phyloP scores from a whole-genome alignment of 2,888 invertebrate genomes.

The Nezara viridula region DNA sequence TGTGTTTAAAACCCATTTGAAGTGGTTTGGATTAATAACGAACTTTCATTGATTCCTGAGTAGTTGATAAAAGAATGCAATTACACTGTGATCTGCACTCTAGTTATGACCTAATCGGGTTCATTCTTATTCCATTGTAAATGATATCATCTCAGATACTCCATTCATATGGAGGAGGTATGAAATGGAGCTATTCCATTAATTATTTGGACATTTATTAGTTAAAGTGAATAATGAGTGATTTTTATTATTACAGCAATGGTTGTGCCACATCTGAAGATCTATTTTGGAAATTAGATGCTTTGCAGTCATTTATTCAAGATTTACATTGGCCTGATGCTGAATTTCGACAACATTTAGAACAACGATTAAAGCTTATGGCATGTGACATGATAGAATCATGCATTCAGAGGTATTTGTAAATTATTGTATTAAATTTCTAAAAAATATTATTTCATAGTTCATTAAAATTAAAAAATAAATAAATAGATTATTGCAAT shows the following conservation, averaged over 20 bases:
- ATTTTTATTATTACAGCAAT: constrained; percentile 74
- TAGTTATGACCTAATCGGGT: neutral
- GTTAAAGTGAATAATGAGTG: constrained; percentile 7
- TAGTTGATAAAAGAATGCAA: too few relatives aligned
- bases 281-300: constrained; percentile 98
- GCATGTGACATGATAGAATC: constrained; percentile 99
- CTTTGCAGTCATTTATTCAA: constrained; percentile 96
- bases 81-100: too few relatives aligned
- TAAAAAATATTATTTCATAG: neutral
- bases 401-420: constrained; percentile 83
- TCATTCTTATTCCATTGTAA: neutral
- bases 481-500: too few relatives aligned
- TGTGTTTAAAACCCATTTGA: too few relatives aligned
- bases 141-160: neutral
- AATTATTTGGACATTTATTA: neutral
- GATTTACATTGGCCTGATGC: constrained; percentile 99
- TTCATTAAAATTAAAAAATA: too few relatives aligned
- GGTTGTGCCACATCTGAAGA: constrained; percentile 99
- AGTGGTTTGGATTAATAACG: too few relatives aligned
- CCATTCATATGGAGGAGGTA: neutral
- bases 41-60: too few relatives aligned
- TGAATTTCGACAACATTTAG: constrained; percentile 95
- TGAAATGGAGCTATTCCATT: constrained; percentile 6
- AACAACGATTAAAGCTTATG: constrained; percentile 96
- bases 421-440: neutral